These are phyloP conservation scores for Gila orcuttii DNA, from an alignment of 2,113 vertebrate species.

Conservation along the genomic window DNA sequence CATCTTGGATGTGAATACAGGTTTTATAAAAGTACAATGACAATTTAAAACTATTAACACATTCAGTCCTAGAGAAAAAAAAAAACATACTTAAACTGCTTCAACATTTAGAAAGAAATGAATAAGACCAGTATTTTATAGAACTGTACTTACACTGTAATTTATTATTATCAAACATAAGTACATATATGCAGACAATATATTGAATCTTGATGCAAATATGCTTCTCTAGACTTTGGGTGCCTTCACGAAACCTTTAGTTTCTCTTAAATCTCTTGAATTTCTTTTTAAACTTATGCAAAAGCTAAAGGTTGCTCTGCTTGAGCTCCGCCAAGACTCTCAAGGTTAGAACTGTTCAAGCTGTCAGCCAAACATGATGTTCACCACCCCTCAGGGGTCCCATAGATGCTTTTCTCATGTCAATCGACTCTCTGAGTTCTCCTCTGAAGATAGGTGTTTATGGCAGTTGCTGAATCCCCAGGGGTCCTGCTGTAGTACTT, in stretches of 20 bases:
- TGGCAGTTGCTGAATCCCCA: background rate
- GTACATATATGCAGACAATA: background rate
- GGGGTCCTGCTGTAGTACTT: constrained; percentile 6
- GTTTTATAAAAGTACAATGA: background rate
- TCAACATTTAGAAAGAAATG: too few species aligned
- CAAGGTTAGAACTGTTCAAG: constrained; percentile 24
- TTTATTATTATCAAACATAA: background rate
- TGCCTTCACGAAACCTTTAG: background rate
- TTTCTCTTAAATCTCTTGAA: background rate
- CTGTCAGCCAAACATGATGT: constrained; percentile 44
- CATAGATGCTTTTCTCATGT: constrained; percentile 36
- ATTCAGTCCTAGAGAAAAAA: too few species aligned
- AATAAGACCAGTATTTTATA: too few species aligned
- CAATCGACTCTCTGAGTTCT: background rate
- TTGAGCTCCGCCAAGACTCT: constrained; percentile 3
- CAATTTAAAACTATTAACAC: too few species aligned
- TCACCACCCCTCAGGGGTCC: constrained; percentile 13
- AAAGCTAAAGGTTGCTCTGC: constrained; percentile 23
- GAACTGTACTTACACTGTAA: background rate
- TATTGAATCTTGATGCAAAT: background rate
- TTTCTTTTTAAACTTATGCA: constrained; percentile 14
- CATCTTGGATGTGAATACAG: background rate
- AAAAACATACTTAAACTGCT: too few species aligned
- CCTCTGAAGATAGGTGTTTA: constrained; percentile 3
- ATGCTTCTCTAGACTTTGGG: background rate